These are phyloP conservation scores for Gortyna flavago DNA, from an alignment of 2,888 invertebrate genomes.

Conservation along the genomic window DNA sequence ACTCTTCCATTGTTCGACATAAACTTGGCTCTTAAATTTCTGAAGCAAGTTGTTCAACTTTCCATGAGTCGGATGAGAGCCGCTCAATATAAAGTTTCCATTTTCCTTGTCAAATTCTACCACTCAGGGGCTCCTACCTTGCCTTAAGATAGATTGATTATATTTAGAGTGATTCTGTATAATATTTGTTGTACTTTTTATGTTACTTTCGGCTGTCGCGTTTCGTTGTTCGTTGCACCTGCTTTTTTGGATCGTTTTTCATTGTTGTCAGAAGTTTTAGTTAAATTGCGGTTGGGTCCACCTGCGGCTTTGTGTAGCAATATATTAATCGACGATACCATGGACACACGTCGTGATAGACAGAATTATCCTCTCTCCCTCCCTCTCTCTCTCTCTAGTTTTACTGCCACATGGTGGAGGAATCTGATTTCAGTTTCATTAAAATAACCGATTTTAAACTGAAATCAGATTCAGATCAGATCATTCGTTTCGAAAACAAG, in stretches of 20 bases:
- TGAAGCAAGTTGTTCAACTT: conserved; percentile 64
- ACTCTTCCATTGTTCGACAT: conserved; percentile 50
- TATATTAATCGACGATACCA: not conserved
- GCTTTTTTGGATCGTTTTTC: conserved; percentile 34
- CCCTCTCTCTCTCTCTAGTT: not conserved
- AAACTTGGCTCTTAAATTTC: conserved; percentile 80
- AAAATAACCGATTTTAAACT: no score
- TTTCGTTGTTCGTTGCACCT: conserved; percentile 1
- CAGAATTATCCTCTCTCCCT: not conserved
- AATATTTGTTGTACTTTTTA: conserved; percentile 14
- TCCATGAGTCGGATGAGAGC: conserved; percentile 67
- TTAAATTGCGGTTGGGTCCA: conserved; percentile 18
- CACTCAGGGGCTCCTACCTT: conserved; percentile 51
- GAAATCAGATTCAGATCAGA: no score
- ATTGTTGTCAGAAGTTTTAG: conserved; percentile 34
- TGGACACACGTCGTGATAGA: not conserved
- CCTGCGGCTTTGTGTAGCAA: not conserved
- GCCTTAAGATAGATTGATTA: conserved; percentile 59
- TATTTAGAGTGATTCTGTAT: conserved; percentile 23
- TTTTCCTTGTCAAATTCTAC: conserved; percentile 72
- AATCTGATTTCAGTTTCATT: not conserved
- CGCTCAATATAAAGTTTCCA: conserved; percentile 76
- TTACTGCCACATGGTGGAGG: not conserved
- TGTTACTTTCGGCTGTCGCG: not conserved
- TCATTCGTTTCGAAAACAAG: no score